A percentile compares a stretch with the other conserved stretches of the same genome.
phyloP scores from a whole-genome alignment of 2,888 invertebrate genomes.

The Helobdella robusta region DNA sequence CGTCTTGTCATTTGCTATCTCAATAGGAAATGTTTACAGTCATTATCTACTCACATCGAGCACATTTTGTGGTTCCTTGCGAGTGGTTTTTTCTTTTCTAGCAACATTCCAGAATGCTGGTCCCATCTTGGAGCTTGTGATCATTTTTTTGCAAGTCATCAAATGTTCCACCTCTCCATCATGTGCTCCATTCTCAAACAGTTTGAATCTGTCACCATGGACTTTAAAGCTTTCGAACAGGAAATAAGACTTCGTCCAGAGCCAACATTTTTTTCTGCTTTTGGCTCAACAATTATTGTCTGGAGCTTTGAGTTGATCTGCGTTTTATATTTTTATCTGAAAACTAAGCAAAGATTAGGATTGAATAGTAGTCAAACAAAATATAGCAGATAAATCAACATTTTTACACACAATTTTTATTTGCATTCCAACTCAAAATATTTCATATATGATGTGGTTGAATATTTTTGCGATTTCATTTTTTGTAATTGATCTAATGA shows the following conservation, averaged over 20 bases:
- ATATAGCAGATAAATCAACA: no score
- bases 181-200: constrained; percentile 43
- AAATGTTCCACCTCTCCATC: constrained; percentile 47
- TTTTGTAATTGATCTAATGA: no score
- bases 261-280: constrained; percentile 42
- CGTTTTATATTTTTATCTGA: constrained; percentile 37
- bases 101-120: constrained; percentile 45
- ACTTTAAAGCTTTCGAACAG: constrained; percentile 38
- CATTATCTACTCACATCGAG: constrained; percentile 40
- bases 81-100: constrained; percentile 46
- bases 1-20: constrained; percentile 38
- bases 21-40: constrained; percentile 38
- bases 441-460: no score
- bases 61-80: constrained; percentile 45
- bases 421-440: no score
- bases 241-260: constrained; percentile 36
- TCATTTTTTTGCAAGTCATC: constrained; percentile 47
- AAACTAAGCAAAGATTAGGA: no score
- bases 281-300: constrained; percentile 41
- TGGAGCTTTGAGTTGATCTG: constrained; percentile 38
- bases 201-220: constrained; percentile 44
- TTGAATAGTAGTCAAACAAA: no score
- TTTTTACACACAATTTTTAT: no score
- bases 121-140: constrained; percentile 44
- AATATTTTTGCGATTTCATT: no score